phyloP scores from a whole-genome alignment of 1,140 invertebrate species.

The Drosophila orena region DNA sequence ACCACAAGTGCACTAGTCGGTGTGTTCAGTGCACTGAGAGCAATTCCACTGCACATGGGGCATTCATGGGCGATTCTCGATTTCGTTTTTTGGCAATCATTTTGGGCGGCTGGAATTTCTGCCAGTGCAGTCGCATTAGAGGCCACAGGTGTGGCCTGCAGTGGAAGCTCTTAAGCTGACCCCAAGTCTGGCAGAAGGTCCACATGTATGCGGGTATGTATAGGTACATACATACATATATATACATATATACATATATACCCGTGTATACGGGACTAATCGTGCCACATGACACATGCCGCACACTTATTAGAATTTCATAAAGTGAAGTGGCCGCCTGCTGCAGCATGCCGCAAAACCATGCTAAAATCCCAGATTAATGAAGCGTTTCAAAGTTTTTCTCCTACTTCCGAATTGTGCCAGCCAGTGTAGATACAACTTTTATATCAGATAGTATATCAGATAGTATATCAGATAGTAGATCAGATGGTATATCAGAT shows the following conservation, averaged over 20 bases:
- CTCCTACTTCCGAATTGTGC: not conserved
- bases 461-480: too few relatives aligned
- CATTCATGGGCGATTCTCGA: too few relatives aligned
- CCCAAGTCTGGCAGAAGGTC: constrained; percentile 5
- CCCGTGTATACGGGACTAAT: constrained; percentile 20
- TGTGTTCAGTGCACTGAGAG: constrained; percentile 21
- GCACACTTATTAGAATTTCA: constrained; percentile 66
- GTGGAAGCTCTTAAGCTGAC: constrained; percentile 56
- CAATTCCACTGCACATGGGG: too few relatives aligned
- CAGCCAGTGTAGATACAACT: too few relatives aligned
- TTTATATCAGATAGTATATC: too few relatives aligned
- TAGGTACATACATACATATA: not conserved
- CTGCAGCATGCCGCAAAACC: constrained; percentile 19
- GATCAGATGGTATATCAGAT: too few relatives aligned
- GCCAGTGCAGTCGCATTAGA: constrained; percentile 11
- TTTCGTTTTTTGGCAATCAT: too few relatives aligned
- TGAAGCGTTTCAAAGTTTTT: constrained; percentile 13
- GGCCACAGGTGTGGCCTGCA: constrained; percentile 47
- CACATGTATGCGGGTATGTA: not conserved
- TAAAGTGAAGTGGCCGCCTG: constrained; percentile 46
- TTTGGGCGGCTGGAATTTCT: too few relatives aligned
- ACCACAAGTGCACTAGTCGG: not conserved
- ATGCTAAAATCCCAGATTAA: constrained; percentile 41
- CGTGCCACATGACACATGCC: constrained; percentile 29
- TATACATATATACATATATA: not conserved